Conservation (phyloP, 2,113 vertebrate genomes). For the Apodemus speciosus region DNA sequence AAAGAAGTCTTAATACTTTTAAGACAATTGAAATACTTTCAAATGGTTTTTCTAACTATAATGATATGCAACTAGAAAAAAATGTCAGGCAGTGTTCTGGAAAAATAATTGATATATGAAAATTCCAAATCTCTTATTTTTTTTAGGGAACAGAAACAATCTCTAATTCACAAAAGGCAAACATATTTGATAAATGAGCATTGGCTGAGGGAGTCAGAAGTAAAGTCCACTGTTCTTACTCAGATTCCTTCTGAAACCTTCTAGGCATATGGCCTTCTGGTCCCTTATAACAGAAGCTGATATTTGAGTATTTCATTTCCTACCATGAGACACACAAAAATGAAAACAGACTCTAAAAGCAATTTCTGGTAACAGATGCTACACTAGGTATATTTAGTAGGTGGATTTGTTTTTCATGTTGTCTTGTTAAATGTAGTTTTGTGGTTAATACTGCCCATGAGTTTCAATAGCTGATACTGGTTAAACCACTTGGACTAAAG, state of each 20-base stretch:
- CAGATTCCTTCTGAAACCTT: background rate
- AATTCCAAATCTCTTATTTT: background rate
- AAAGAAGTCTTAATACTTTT: slow-evolving; percentile 9
- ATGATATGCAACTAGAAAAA: background rate
- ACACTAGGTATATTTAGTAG: slow-evolving; percentile 35
- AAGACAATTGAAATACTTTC: background rate
- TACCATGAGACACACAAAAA: background rate
- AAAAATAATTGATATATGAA: background rate
- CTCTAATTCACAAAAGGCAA: background rate
- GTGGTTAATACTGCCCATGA: slow-evolving; percentile 20
- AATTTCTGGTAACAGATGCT: slow-evolving; percentile 40
- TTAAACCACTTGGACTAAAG: slow-evolving; percentile 38
- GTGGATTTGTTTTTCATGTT: slow-evolving; percentile 48
- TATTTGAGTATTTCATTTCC: slow-evolving; percentile 7
- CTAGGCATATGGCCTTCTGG: background rate
- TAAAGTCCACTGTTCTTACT: background rate
- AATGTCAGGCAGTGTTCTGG: background rate
- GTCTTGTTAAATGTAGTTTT: slow-evolving; percentile 45
- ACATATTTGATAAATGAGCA: background rate
- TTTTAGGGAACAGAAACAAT: background rate
- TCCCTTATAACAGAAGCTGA: background rate
- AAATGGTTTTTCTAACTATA: background rate
- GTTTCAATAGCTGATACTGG: slow-evolving; percentile 17
- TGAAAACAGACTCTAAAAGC: slow-evolving; percentile 32
- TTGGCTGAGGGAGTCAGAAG: background rate